Percentiles rank a stretch among this genome's conserved stretches.
phyloP scores from a whole-genome alignment of 2,113 vertebrate species.

The Platysternon megacephalum region DNA sequence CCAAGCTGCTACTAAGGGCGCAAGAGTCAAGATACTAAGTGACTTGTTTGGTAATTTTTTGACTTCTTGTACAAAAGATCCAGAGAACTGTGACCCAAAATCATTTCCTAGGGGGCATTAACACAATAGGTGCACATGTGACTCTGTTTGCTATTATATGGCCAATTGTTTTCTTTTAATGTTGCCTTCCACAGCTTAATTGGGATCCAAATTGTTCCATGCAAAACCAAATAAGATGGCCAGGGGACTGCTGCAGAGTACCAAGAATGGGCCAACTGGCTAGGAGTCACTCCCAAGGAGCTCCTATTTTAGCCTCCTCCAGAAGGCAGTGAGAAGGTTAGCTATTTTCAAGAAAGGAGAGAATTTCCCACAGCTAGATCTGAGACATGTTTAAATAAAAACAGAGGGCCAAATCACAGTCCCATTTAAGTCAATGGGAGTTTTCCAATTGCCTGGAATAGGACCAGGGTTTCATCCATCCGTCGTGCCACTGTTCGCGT shows the following conservation, averaged over 20 bases:
- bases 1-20: neutral
- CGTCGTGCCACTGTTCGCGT: neutral
- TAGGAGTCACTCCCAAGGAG: neutral
- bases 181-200: neutral
- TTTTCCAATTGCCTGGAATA: neutral
- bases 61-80: neutral
- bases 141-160: neutral
- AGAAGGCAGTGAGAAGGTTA: neutral
- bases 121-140: rapidly evolving
- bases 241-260: neutral
- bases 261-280: neutral
- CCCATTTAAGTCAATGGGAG: neutral
- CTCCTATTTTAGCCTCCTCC: neutral
- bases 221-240: neutral
- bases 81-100: neutral
- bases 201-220: neutral
- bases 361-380: neutral
- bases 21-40: neutral
- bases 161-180: rapidly evolving
- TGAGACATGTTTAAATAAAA: neutral
- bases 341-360: neutral
- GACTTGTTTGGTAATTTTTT: neutral
- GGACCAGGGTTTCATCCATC: neutral
- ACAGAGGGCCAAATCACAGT: neutral
- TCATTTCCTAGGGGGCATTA: neutral